Percentiles rank a stretch among this genome's conserved stretches.
Conservation (phyloP, 1,140 invertebrate genomes). For the Brachionus manjavacas region DNA sequence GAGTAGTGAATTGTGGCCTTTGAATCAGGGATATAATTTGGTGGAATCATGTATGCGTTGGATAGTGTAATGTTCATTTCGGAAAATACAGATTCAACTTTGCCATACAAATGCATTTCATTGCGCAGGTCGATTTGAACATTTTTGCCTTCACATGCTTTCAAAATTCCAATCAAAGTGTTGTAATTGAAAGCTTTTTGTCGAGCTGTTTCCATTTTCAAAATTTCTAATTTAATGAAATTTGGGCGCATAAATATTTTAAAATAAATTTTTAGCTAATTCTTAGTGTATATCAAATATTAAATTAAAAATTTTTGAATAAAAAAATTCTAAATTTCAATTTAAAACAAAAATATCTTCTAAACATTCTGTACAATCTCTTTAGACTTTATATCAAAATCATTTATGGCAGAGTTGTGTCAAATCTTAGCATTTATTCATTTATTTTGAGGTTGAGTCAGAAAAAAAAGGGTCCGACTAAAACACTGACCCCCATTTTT, state of each 20-base stretch:
- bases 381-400: too few relatives aligned
- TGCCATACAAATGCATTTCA: slow-evolving; percentile 30
- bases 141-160: slow-evolving; percentile 30
- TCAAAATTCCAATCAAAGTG: slow-evolving; percentile 21
- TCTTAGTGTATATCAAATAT: neutral
- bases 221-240: neutral
- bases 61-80: slow-evolving; percentile 30
- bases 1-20: neutral
- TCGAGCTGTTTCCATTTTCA: slow-evolving; percentile 21
- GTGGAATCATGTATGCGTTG: neutral
- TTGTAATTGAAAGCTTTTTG: slow-evolving; percentile 38
- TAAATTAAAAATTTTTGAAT: too few relatives aligned
- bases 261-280: neutral
- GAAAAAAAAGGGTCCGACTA: too few relatives aligned
- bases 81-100: neutral
- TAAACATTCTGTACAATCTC: too few relatives aligned
- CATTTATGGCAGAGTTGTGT: too few relatives aligned
- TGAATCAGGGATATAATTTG: neutral
- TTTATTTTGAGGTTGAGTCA: too few relatives aligned
- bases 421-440: too few relatives aligned
- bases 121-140: slow-evolving; percentile 37
- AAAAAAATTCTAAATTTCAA: too few relatives aligned
- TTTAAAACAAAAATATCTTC: too few relatives aligned
- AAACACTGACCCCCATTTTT: too few relatives aligned
- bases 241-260: neutral